phyloP scores from a whole-genome alignment of 2,888 invertebrate species.

The Drosophila phalerata region DNA sequence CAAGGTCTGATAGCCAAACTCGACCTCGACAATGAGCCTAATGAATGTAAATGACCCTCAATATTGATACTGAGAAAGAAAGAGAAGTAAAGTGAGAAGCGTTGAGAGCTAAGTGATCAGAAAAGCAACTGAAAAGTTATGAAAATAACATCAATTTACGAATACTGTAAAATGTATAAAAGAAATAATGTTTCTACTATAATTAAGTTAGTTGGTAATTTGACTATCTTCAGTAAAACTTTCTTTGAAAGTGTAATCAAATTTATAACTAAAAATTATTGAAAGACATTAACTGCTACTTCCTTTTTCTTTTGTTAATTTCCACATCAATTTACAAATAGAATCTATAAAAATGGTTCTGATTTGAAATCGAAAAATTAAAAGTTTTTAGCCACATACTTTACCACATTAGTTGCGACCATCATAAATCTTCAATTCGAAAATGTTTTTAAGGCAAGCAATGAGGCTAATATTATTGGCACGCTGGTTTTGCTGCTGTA shows the following conservation, averaged over 20 bases:
- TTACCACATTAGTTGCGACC: constrained; percentile 30
- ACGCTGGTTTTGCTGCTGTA: constrained; percentile 10
- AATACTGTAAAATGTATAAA: neutral
- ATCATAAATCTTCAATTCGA: constrained; percentile 14
- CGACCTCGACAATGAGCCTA: constrained; percentile 49
- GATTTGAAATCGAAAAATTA: constrained; percentile 24
- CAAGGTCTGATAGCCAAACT: constrained; percentile 14
- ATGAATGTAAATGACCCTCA: constrained; percentile 19
- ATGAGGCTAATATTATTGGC: constrained; percentile 29
- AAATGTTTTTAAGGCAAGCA: constrained; percentile 23
- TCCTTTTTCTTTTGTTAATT: neutral
- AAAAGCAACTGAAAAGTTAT: neutral
- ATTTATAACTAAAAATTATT: neutral
- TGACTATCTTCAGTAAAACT: neutral
- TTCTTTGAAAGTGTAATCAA: neutral
- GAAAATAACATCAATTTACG: neutral
- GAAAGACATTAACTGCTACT: neutral
- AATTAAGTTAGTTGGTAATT: no score
- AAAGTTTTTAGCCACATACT: constrained; percentile 22
- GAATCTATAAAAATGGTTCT: constrained; percentile 11
- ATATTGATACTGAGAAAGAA: neutral
- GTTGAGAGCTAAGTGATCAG: no score
- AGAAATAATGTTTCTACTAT: neutral
- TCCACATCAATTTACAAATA: constrained; percentile 1
- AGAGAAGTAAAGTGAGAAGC: neutral